Percentiles rank a stretch among this genome's conserved stretches.
Evolutionary conservation across 1,140 invertebrate species (phyloP).

Genomic region (Phymastichus coffea): DNA sequence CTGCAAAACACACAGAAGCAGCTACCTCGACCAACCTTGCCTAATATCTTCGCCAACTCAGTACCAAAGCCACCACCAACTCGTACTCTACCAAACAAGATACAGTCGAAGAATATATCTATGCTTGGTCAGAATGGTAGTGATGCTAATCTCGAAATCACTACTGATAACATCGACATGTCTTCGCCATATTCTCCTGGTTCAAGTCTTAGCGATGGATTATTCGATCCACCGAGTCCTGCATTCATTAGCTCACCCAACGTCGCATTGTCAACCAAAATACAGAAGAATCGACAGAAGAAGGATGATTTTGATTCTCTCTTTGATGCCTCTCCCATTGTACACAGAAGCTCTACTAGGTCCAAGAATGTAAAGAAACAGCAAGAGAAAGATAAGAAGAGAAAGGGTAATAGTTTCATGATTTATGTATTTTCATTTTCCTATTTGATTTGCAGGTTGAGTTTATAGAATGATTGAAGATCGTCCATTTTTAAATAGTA

Average conservation of each 20-base stretch:
- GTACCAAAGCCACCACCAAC: constrained; percentile 26
- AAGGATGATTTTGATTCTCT: constrained; percentile 61
- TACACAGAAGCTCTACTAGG: constrained; percentile 35
- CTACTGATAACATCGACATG: constrained; percentile 61
- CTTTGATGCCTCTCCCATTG: constrained; percentile 56
- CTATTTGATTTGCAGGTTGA: background rate
- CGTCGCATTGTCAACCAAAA: constrained; percentile 39
- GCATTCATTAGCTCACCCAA: constrained; percentile 49
- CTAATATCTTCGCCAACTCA: constrained; percentile 48
- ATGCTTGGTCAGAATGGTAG: constrained; percentile 52
- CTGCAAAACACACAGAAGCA: constrained; percentile 33
- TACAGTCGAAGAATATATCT: constrained; percentile 38
- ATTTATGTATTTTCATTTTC: background rate
- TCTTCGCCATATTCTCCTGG: constrained; percentile 85
- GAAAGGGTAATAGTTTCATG: constrained; percentile 19
- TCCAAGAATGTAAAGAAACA: constrained; percentile 51
- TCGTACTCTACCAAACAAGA: constrained; percentile 35
- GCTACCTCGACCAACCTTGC: constrained; percentile 47
- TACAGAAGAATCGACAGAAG: constrained; percentile 43
- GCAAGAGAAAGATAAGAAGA: constrained; percentile 55
- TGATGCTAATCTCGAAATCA: constrained; percentile 43
- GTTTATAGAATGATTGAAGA: background rate
- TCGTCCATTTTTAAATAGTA: no score
- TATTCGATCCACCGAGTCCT: constrained; percentile 75
- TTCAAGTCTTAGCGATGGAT: constrained; percentile 79